Evolutionary conservation across 1,140 invertebrate species (phyloP).

Genomic region (Ctenoplectra terminalis): DNA sequence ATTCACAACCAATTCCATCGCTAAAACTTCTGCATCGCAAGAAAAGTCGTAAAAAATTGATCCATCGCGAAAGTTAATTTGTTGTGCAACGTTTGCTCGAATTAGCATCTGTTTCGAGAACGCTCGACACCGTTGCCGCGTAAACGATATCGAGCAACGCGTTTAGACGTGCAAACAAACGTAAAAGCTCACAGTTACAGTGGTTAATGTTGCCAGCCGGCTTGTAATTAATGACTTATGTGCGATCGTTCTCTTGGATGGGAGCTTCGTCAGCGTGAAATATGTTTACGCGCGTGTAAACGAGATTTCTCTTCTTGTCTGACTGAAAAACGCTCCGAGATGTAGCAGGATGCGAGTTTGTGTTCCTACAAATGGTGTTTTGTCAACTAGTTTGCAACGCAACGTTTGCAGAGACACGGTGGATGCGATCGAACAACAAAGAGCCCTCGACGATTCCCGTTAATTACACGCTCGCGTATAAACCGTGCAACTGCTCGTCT

Average conservation of each 20-base stretch:
- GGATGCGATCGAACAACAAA: constrained; percentile 24
- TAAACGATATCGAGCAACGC: not conserved
- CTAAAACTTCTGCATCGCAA: not conserved
- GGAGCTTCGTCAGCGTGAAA: not conserved
- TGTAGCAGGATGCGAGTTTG: too few species aligned
- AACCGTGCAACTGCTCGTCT: constrained; percentile 18
- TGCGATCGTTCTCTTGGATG: constrained; percentile 3
- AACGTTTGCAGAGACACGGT: not conserved
- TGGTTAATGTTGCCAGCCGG: constrained; percentile 3
- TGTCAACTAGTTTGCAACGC: constrained; percentile 14
- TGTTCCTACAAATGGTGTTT: not conserved
- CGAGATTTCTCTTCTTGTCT: constrained; percentile 1
- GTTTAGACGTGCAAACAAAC: not conserved
- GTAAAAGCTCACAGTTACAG: not conserved
- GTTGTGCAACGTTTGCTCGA: not conserved
- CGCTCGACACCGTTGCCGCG: not conserved
- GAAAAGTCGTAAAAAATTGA: not conserved
- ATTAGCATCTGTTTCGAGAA: not conserved
- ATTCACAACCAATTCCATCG: not conserved
- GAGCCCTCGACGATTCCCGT: constrained; percentile 46
- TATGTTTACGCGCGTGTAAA: constrained; percentile 36
- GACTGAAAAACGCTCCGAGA: constrained; percentile 26
- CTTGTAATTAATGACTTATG: constrained; percentile 52
- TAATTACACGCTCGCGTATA: constrained; percentile 52
- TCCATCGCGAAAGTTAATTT: not conserved